Evolutionary conservation across 2,113 vertebrate genomes (phyloP).

Genomic region (Xenopus tropicalis): DNA sequence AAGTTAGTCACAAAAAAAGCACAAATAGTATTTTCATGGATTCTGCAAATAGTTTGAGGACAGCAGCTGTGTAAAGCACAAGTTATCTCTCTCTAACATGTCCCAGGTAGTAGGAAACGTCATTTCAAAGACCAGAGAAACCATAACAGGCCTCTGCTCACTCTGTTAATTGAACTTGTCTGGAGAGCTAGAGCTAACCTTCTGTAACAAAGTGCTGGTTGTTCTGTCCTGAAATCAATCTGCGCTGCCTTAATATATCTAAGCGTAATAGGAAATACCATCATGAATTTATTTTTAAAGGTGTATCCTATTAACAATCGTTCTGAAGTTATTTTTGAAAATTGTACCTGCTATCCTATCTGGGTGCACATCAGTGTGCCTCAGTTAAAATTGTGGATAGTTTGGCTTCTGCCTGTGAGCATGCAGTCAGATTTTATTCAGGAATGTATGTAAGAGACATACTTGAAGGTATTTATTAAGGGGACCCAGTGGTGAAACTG

Average conservation of each 20-base stretch:
- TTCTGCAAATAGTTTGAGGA: conserved; percentile 29
- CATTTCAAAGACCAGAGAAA: conserved; percentile 5
- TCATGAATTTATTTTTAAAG: not conserved
- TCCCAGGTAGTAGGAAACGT: conserved; percentile 23
- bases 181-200: conserved; percentile 19
- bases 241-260: not conserved
- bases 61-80: conserved; percentile 37
- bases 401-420: not conserved
- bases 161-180: conserved; percentile 32
- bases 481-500: too few relatives aligned
- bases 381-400: not conserved
- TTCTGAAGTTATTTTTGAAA: not conserved
- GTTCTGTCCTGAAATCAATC: conserved; percentile 23
- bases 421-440: too few relatives aligned
- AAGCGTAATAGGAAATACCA: conserved; percentile 7
- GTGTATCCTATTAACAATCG: not conserved
- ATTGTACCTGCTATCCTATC: not conserved
- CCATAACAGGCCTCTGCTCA: conserved; percentile 10
- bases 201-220: conserved; percentile 14
- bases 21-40: conserved; percentile 33
- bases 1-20: conserved; percentile 32
- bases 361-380: not conserved
- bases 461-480: too few relatives aligned
- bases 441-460: too few relatives aligned
- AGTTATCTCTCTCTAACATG: conserved; percentile 32